These are phyloP conservation scores for Sinonovacula constricta DNA, from an alignment of 1,140 invertebrate species.

Conservation along the genomic window DNA sequence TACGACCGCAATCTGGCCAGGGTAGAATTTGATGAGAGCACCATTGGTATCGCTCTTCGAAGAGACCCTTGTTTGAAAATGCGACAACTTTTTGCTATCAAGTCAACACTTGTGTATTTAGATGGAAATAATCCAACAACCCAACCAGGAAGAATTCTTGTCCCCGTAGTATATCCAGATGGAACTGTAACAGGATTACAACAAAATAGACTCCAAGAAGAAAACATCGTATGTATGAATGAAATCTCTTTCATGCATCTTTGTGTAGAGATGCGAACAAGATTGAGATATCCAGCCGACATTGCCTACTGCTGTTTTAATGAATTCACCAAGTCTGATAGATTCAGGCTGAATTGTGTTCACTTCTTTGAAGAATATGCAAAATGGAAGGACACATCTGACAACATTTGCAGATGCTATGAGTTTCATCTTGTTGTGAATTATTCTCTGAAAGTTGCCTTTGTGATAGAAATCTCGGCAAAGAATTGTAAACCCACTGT, in stretches of 20 bases:
- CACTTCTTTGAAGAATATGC: conserved; percentile 6
- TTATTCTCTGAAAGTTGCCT: conserved; percentile 1
- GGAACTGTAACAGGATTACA: background rate
- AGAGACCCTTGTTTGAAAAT: conserved; percentile 36
- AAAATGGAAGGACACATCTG: conserved; percentile 7
- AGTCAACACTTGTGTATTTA: background rate
- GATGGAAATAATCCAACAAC: no score
- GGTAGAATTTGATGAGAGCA: conserved; percentile 39
- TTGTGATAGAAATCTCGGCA: conserved; percentile 7
- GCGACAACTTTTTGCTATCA: conserved; percentile 23
- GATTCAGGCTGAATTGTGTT: conserved; percentile 32
- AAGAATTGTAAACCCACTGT: conserved; percentile 8
- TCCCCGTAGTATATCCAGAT: background rate
- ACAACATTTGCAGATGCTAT: conserved; percentile 6
- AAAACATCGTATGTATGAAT: conserved; percentile 53
- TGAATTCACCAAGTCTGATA: background rate
- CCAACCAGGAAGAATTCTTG: background rate
- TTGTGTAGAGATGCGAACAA: background rate
- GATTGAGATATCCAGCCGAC: conserved; percentile 13
- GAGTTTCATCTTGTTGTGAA: background rate
- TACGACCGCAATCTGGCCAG: conserved; percentile 48
- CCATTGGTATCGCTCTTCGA: conserved; percentile 38
- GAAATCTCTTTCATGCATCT: conserved; percentile 17
- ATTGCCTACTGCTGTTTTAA: conserved; percentile 26
- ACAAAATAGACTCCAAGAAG: background rate